These are phyloP conservation scores for Emmelina monodactyla DNA, from an alignment of 2,888 invertebrate genomes.

Conservation along the genomic window DNA sequence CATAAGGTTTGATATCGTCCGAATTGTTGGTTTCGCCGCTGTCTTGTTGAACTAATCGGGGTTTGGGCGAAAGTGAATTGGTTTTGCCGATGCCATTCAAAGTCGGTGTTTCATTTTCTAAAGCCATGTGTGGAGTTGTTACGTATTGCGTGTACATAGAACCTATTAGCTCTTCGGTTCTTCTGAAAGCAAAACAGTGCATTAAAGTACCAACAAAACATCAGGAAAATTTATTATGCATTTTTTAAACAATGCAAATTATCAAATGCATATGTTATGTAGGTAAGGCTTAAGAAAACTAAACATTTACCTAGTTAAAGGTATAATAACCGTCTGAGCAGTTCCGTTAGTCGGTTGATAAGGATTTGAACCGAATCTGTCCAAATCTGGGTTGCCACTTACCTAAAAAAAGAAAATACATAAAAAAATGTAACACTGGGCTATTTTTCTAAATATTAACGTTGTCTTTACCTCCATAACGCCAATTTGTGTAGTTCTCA, in stretches of 20 bases:
- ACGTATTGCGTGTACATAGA: conserved; percentile 62
- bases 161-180: conserved; percentile 70
- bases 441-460: not conserved
- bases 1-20: conserved; percentile 42
- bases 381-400: conserved; percentile 53
- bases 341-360: conserved; percentile 65
- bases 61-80: conserved; percentile 29
- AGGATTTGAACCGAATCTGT: conserved; percentile 69
- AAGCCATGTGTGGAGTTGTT: conserved; percentile 40
- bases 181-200: conserved; percentile 33
- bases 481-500: conserved; percentile 83
- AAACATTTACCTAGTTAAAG: conserved; percentile 56
- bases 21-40: conserved; percentile 52
- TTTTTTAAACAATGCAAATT: no score
- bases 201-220: no score
- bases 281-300: not conserved
- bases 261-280: no score
- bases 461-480: conserved; percentile 65
- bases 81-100: conserved; percentile 31
- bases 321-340: conserved; percentile 69
- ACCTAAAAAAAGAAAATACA: conserved; percentile 25
- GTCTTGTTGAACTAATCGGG: conserved; percentile 32
- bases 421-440: not conserved
- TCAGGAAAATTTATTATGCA: no score
- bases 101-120: conserved; percentile 36